These are phyloP conservation scores for Cebus imitator DNA, from an alignment of 2,113 vertebrate genomes.

Conservation along the genomic window DNA sequence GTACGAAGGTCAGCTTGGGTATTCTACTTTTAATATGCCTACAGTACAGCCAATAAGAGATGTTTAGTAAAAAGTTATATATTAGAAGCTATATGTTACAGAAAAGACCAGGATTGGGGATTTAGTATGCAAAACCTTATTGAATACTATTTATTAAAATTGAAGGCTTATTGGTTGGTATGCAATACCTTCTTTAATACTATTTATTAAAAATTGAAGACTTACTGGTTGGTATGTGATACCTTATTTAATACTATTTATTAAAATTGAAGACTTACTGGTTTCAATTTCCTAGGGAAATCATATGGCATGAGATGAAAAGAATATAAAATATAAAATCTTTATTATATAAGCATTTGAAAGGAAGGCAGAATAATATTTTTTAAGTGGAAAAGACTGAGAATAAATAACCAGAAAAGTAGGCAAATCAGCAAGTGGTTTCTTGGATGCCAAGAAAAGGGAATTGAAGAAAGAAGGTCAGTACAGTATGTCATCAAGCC, in stretches of 20 bases:
- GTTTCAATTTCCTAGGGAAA: background rate
- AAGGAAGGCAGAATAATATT: background rate
- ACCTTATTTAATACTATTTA: background rate
- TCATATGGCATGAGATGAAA: background rate
- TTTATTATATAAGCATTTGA: background rate
- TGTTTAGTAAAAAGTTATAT: background rate
- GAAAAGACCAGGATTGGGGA: background rate
- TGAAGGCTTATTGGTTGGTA: background rate
- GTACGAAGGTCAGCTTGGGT: background rate
- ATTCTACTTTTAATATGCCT: background rate
- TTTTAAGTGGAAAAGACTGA: background rate
- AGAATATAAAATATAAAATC: background rate
- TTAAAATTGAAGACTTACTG: background rate
- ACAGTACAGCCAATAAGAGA: background rate
- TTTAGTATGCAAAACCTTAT: background rate
- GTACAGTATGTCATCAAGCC: background rate
- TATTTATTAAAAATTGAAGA: background rate
- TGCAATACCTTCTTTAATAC: background rate
- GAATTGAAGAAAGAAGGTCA: background rate
- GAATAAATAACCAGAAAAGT: background rate
- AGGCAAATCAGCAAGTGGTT: background rate
- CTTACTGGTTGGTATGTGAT: background rate
- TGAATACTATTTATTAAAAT: background rate
- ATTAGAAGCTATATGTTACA: background rate
- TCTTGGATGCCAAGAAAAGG: background rate